Conservation (phyloP, 37 sponge, comb jelly and placozoan genomes). For the Aplysina aerophoba region DNA sequence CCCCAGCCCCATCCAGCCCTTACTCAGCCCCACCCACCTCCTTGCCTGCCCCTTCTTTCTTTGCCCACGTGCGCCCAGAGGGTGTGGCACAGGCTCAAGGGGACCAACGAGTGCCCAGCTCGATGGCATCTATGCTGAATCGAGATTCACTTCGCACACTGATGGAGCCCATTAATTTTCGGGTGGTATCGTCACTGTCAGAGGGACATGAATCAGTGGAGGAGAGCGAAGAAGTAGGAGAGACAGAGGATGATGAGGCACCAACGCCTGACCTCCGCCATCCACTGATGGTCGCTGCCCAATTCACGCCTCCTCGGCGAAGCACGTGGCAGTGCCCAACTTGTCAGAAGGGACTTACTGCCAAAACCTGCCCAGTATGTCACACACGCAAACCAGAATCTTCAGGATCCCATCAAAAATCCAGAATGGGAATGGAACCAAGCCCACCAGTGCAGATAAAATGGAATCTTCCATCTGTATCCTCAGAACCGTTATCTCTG, state of each 20-base stretch:
- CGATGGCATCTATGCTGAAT: conserved; percentile 20
- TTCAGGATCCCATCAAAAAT: background rate
- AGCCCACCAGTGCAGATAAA: background rate
- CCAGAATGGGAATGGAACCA: background rate
- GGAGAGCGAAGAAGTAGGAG: conserved; percentile 1
- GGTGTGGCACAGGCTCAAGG: background rate
- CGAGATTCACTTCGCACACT: background rate
- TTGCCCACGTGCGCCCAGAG: background rate
- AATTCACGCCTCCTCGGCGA: background rate
- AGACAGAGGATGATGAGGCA: conserved; percentile 11
- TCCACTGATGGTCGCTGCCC: conserved; percentile 12
- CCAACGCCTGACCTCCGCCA: background rate
- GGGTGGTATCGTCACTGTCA: background rate
- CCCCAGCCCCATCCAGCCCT: background rate
- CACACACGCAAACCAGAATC: conserved; percentile 5
- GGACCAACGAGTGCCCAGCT: conserved; percentile 19
- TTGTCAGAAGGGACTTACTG: background rate
- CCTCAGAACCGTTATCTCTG: background rate
- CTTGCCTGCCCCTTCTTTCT: background rate
- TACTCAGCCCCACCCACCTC: conserved; percentile 29
- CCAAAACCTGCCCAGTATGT: background rate
- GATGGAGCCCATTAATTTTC: conserved; percentile 7
- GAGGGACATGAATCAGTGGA: background rate
- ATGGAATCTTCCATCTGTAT: conserved; percentile 6
- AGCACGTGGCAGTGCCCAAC: conserved; percentile 1